phyloP scores from a whole-genome alignment of 1,140 invertebrate genomes.

The Bombus sylvicola region DNA sequence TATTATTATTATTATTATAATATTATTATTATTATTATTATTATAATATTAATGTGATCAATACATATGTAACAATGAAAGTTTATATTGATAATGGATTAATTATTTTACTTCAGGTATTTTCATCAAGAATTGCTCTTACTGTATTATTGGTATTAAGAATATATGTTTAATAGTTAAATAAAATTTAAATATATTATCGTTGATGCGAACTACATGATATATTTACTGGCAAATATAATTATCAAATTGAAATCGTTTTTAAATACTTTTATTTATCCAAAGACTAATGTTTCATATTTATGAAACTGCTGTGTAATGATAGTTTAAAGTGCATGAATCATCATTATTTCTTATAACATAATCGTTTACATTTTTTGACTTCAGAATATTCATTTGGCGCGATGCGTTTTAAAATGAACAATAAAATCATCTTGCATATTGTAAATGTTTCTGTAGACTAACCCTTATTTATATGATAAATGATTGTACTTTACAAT shows the following conservation, averaged over 20 bases:
- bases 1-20: not conserved
- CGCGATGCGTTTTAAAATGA: not conserved
- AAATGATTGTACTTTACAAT: conserved; percentile 4
- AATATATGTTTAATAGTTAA: conserved; percentile 24
- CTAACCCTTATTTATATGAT: not conserved
- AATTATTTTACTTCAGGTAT: conserved; percentile 14
- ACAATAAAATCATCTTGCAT: not conserved
- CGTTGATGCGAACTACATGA: conserved; percentile 2
- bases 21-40: not conserved
- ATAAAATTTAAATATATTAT: conserved; percentile 37
- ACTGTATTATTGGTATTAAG: conserved; percentile 31
- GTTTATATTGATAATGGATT: not conserved
- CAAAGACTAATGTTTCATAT: conserved; percentile 1
- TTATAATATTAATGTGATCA: not conserved
- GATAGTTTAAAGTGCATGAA: conserved; percentile 12
- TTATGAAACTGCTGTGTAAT: not conserved
- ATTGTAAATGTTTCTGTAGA: not conserved
- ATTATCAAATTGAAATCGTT: not conserved
- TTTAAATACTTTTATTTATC: not conserved
- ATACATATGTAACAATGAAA: not conserved
- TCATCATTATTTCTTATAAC: conserved; percentile 1
- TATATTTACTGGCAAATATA: conserved; percentile 18
- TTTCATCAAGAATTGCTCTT: conserved; percentile 19
- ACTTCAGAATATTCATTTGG: not conserved
- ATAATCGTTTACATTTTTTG: not conserved